Conservation (phyloP, 2,113 vertebrate genomes). For the Protobothrops flavoviridis region DNA sequence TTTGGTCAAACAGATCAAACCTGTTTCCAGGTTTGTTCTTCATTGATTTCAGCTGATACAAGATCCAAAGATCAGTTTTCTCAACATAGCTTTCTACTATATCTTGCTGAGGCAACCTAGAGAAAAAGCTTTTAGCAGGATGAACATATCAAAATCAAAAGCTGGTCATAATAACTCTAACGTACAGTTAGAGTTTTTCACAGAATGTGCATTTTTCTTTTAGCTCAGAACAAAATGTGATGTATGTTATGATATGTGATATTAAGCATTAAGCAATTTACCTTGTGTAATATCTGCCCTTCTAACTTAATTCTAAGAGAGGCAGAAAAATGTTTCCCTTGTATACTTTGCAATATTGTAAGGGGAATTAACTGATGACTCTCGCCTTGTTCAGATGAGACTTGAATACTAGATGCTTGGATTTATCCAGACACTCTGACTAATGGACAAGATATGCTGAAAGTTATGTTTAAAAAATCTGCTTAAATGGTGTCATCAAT, state of each 20-base stretch:
- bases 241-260: neutral
- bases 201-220: neutral
- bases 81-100: neutral
- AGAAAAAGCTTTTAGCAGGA: neutral
- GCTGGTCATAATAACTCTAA: neutral
- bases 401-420: neutral
- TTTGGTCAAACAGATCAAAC: too few species aligned
- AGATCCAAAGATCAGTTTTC: slow-evolving; percentile 2
- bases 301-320: neutral
- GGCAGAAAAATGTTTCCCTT: neutral
- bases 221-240: neutral
- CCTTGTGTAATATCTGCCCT: neutral
- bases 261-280: neutral
- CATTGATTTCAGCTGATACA: neutral
- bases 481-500: neutral
- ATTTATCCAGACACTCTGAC: neutral
- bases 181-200: neutral
- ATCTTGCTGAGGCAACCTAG: neutral
- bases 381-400: neutral
- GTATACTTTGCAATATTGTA: neutral
- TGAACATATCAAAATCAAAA: neutral
- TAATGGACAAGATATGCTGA: neutral
- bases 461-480: neutral
- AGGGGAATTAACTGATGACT: neutral
- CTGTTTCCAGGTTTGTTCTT: neutral